Evolutionary conservation across 2,888 invertebrate species (phyloP), one percentile per base, ranked within the genome.

Genomic region (Piscicola geometra): DNA sequence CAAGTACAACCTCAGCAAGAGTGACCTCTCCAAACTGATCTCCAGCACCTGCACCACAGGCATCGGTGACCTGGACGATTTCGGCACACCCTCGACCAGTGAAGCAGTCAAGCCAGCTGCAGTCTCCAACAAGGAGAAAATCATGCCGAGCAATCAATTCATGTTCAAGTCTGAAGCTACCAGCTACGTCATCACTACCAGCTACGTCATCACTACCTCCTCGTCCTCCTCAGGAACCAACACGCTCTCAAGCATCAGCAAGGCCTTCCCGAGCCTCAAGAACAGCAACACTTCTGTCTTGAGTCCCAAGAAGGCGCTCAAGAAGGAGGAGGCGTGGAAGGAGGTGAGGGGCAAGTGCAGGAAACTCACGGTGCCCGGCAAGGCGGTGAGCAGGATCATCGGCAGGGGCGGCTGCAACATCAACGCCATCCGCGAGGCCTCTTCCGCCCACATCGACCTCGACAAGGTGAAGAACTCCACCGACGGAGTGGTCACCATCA

Each of bases 321-420:
- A 36, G 32, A 32, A 70, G n/a, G 85, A 96, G 82, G 95, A 96
- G 83, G 96, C 95, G 18, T 97, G 96, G 96, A 96, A 96, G 84
- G 96, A 97, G 87, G 96, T 96, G 68, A 92, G 93, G 12, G 89
- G 93, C 84, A 78, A 78, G 76, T 77, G 86, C 80, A 95, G 95
- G 87, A 95, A 94, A 86, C 93, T 98, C 68, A 91, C 92, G 25
- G 96, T 99, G 77, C 94, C 95, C 75, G 90, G 94, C 33, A 92
- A 92, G 85, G 96, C 95, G 68, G 97, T 98, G 78, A 95, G 96
- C 77, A 90, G 98, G 75, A 96, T 99, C 73, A 99, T 99, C 83
- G 98, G 98, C 0, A 90, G 98, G 81, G 95, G 93, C 41, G 98
- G 98, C 71, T 93, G 92, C 87, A 98, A 98, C 87, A 97, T 99